Conservation (phyloP, 2,113 vertebrate genomes). For the Ammospiza nelsoni region DNA sequence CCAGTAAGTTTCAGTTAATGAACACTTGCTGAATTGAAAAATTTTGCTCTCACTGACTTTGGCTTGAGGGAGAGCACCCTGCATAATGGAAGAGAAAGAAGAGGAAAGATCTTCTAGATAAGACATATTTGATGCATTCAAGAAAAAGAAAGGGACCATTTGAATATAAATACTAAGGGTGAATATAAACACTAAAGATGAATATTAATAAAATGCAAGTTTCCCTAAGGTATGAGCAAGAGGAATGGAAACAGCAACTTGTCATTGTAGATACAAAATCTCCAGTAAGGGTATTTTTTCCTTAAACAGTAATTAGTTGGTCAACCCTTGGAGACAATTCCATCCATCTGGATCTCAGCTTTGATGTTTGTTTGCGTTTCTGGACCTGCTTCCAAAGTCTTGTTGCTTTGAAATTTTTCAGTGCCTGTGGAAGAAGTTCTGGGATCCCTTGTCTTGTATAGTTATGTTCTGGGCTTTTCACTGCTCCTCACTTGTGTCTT, state of each 20-base stretch:
- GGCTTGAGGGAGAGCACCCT: background rate
- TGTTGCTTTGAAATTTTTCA: background rate
- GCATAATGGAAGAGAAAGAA: background rate
- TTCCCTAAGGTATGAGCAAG: background rate
- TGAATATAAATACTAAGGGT: background rate
- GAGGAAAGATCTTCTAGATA: background rate
- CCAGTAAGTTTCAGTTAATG: background rate
- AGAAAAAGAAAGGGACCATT: background rate
- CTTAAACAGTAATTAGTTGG: background rate
- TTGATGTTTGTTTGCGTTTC: background rate
- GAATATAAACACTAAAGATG: background rate
- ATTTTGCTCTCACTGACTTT: background rate
- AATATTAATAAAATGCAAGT: background rate
- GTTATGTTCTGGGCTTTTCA: background rate
- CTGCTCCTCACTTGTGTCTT: background rate
- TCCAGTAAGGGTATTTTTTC: background rate
- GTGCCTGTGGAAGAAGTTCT: background rate
- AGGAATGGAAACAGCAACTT: background rate
- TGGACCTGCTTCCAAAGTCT: background rate
- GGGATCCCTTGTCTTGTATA: background rate
- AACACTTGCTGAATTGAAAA: background rate
- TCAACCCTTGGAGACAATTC: background rate
- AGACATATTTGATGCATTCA: background rate
- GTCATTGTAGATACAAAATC: background rate
- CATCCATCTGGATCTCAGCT: background rate